Evolutionary conservation across 2,888 invertebrate genomes (phyloP), one percentile per base, ranked within the genome.

Genomic region (Hydrotaea diabolus): DNA sequence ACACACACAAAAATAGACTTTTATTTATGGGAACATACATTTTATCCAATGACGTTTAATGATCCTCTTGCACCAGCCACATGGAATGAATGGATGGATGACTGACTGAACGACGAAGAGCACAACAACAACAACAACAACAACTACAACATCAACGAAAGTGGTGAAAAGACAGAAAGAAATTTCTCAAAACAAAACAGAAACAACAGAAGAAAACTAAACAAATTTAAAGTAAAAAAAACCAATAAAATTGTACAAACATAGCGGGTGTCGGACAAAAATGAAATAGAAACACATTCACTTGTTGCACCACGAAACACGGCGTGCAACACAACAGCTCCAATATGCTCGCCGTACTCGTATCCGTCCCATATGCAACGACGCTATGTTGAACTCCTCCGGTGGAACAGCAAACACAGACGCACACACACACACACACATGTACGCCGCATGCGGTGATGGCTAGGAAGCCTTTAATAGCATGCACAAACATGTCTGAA

Each of bases 41-140:
- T 85, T 85, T 69, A 82, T 74, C 64, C 85, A 85, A 85, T 85
- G 85, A 85, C 82, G 85, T 85, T 85, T 82, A 85, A 85, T 85
- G 85, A 81, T 85, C 85, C 79, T 43, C 13, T 59, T 62, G 53
- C 72, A 39, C 23, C 46, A 82, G 75, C 71, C 80, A n/a, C 49
- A 59, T 15, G 59, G 23, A 26, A 75, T 77, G 83, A 53, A 75
- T 80, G 57, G 36, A 31, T 31, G 31, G 66, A 26, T 43, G 72
- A 82, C n/a, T n/a, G n/a, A n/a, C n/a, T n/a, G n/a, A n/a, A n/a
- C n/a, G n/a, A n/a, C n/a, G n/a, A n/a, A n/a, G n/a, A n/a, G n/a
- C n/a, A n/a, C n/a, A n/a, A n/a, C n/a, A n/a, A n/a, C n/a, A n/a
- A n/a, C n/a, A n/a, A n/a, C n/a, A n/a, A 79, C 46, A 64, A 76